A percentile compares a stretch with the other conserved stretches of the same genome.
These are phyloP conservation scores for Leucophenga varia DNA, from an alignment of 1,140 invertebrate species.

Conservation along the genomic window DNA sequence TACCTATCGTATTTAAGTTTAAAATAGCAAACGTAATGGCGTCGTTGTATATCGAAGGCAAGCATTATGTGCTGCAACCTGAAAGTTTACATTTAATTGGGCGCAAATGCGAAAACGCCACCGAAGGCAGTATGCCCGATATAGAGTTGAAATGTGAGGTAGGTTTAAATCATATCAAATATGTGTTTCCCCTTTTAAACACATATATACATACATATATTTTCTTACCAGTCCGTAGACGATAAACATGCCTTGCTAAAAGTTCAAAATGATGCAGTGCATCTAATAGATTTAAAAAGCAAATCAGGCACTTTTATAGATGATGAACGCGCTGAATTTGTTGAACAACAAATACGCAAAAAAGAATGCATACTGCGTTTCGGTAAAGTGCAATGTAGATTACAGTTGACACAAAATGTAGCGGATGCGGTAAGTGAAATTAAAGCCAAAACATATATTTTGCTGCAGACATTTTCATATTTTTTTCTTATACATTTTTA, in stretches of 20 bases:
- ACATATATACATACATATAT: no score
- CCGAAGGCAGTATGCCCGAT: no score
- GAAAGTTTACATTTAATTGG: no score
- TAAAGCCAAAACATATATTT: constrained; percentile 1
- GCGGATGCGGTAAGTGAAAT: no score
- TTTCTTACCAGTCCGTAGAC: constrained; percentile 2
- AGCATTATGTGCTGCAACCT: no score
- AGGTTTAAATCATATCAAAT: no score
- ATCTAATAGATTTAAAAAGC: constrained; percentile 10
- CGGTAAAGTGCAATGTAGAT: neutral
- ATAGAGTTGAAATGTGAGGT: no score
- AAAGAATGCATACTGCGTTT: neutral
- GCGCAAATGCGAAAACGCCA: no score
- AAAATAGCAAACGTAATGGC: no score
- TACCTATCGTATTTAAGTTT: no score
- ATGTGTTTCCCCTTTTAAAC: no score
- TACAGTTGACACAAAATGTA: neutral
- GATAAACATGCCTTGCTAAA: constrained; percentile 5
- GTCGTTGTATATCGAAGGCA: no score
- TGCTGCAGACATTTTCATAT: neutral
- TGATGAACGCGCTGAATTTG: neutral
- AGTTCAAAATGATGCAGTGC: neutral
- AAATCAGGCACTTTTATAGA: constrained; percentile 9
- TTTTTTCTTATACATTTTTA: neutral
- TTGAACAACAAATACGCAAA: neutral